Base-by-base conservation (phyloP, 2,888 invertebrate genomes). In the Microchrysa polita region DNA sequence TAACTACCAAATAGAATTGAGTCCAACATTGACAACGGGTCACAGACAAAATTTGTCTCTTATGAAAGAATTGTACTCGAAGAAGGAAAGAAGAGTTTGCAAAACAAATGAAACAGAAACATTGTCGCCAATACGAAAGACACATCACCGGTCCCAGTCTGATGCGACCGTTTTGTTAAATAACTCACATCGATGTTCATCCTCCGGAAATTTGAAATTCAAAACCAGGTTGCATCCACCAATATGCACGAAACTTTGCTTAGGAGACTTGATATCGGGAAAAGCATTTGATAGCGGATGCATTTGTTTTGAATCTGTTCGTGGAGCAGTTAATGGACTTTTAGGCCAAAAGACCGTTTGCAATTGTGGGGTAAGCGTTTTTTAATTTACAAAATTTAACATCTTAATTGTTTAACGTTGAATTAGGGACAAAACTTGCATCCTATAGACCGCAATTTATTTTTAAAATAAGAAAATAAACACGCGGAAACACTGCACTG, bases 231-330 rank as follows among this genome's bases (percentile, higher is more conserved):
- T 82, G 74, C 83, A 82, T 59, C 81, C 82, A 20, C 61, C 77
- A 12, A 83, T 82, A 61, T 88, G 87, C 69, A 86, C 87, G 78
- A 92, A 91, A 81, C 86, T 92, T 78, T 91, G 92, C 81, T 87
- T 96, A 71, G 97, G 97, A 73, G 97, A 98, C 86, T 86, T 98
- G 79, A 92, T 93, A 73, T 95, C 97, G 16, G 98, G 98, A 53
- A 90, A 94, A 80, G 98, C 97, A 34, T 98, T 98, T 85, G 97
- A 98, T 86, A 97, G 93, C 84, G 97, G 97, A 76, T 99, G 98
- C 87, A 89, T 91, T 77, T 96, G 96, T 83, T 95, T 95, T 80
- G 91, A 93, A 82, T 93, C 94, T 80, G 94, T 95, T 42, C 90
- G 91, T 82, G 92, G 92, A 75, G 89, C 91, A 77, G 90, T 92